These are phyloP conservation scores for Threskiornis aethiopicus DNA, from an alignment of 2,797 vertebrate species.

Conservation along the genomic window DNA sequence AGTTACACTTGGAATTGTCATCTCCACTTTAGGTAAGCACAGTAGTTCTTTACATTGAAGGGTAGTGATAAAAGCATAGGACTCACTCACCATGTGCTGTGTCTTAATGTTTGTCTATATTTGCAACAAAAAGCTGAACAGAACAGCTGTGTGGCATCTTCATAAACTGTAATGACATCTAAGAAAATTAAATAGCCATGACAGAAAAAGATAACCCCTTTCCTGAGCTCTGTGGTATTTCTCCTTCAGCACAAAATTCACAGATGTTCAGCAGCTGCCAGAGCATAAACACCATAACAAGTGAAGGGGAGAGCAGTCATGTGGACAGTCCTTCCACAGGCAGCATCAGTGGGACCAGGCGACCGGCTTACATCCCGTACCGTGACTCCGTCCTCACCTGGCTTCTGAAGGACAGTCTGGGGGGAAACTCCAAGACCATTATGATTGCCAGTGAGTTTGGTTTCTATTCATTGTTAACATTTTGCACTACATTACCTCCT, in stretches of 20 bases:
- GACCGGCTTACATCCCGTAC: conserved; percentile 92
- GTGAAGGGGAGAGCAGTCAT: conserved; percentile 82
- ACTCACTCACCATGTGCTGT: accelerated
- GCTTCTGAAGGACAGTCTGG: conserved; percentile 97
- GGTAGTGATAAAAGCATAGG: background rate
- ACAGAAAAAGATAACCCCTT: background rate
- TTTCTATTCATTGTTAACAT: background rate
- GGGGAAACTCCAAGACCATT: conserved; percentile 96
- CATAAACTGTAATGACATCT: background rate
- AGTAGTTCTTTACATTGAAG: background rate
- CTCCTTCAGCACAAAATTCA: conserved; percentile 90
- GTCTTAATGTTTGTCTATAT: background rate
- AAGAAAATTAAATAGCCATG: background rate
- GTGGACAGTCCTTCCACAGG: conserved; percentile 74
- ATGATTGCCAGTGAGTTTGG: conserved; percentile 94
- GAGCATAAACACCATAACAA: conserved; percentile 88
- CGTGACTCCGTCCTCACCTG: conserved; percentile 96
- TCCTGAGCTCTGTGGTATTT: background rate
- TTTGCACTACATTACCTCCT: background rate
- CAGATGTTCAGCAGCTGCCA: conserved; percentile 95
- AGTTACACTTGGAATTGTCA: conserved; percentile 96
- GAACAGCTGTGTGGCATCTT: background rate
- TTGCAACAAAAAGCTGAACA: background rate
- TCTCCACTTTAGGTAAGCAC: conserved; percentile 91
- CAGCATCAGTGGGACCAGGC: conserved; percentile 52